Base-by-base conservation (phyloP, 2,797 vertebrate species). In the Vespertilio murinus region DNA sequence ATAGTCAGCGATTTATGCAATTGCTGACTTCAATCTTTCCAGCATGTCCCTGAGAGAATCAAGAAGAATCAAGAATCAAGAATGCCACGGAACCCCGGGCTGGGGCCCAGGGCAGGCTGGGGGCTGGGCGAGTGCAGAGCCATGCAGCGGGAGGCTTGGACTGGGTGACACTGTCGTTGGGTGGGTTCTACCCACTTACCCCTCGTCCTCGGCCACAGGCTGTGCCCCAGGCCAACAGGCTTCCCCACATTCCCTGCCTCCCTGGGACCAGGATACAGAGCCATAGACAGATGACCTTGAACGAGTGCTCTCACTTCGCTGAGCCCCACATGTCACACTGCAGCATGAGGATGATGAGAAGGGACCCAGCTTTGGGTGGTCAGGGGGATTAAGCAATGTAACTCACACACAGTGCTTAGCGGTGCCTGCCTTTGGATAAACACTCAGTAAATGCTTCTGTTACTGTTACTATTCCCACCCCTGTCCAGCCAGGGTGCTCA, bases 11-110 rank as follows among this genome's bases (percentile, higher is more conserved):
- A 65, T 49, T 74, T 35, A 11, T 0, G 1, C 16, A 40, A 20
- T 13, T 11, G 35, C 70, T 71, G 83, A 61, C 85, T 92, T 91
- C 56, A 47, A 11, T 61, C 38, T 91, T 95, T 83, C 52, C 70
- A 47, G 54, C 59, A 9, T 2, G n/a, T 54, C 49, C 49, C 73
- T 30, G 73, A 77, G 14, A 47, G 28, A 70, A 52, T 56, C 11
- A 10, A 49, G 65, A 80, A 47, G 28, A 70, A 52, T 56, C 11
- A 10, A 49, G 65, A 80, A 47, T 65, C 42, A 47, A 38, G 35
- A 61, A 64, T 59, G 23, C 22, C 61, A 49, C 5, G 42, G 73
- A 75, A 49, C 52, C 47, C n/a, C 0, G 2, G 12, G 1, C 9
- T 1, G 30, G 52, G 38, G 59, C 52, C 81, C 30, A 38, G 65